Percentiles rank a stretch among this genome's conserved stretches.
phyloP scores from a whole-genome alignment of 2,888 invertebrate species.

The Dorcus parallelipipedus region DNA sequence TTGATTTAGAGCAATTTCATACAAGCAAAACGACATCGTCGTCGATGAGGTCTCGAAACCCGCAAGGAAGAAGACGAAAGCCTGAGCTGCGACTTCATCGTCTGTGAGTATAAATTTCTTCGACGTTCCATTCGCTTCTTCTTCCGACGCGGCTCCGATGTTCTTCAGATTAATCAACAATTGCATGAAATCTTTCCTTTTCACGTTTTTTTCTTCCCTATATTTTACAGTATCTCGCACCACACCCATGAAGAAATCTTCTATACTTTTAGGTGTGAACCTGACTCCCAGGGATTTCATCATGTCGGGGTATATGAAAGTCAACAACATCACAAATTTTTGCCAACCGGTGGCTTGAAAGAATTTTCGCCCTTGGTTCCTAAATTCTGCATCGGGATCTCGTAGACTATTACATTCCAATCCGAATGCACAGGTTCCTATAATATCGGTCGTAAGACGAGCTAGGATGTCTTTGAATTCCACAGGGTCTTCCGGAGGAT shows the following conservation, averaged over 20 bases:
- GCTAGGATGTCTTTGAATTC: conserved; percentile 50
- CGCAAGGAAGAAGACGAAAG: conserved; percentile 57
- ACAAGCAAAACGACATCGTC: conserved; percentile 53
- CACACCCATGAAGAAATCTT: conserved; percentile 33
- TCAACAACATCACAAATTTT: conserved; percentile 17
- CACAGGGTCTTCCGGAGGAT: conserved; percentile 3
- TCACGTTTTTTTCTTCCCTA: conserved; percentile 45
- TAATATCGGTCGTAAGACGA: conserved; percentile 56
- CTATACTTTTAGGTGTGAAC: conserved; percentile 20
- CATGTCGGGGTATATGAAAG: conserved; percentile 28
- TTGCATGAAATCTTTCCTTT: conserved; percentile 54
- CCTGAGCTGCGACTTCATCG: conserved; percentile 44
- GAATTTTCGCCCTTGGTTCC: conserved; percentile 21
- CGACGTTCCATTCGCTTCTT: background rate
- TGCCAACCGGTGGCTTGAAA: conserved; percentile 21
- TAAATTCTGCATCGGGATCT: conserved; percentile 52
- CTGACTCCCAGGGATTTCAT: conserved; percentile 16
- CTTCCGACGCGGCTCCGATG: conserved; percentile 29
- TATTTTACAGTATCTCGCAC: conserved; percentile 47
- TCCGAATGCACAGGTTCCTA: conserved; percentile 57
- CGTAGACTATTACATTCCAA: conserved; percentile 55
- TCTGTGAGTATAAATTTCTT: conserved; percentile 11
- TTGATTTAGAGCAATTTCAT: conserved; percentile 51
- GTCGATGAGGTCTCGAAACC: conserved; percentile 62
- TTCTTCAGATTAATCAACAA: conserved; percentile 50